These are phyloP conservation scores for Halcyon badia DNA, from an alignment of 2,797 vertebrate species.

Conservation along the genomic window DNA sequence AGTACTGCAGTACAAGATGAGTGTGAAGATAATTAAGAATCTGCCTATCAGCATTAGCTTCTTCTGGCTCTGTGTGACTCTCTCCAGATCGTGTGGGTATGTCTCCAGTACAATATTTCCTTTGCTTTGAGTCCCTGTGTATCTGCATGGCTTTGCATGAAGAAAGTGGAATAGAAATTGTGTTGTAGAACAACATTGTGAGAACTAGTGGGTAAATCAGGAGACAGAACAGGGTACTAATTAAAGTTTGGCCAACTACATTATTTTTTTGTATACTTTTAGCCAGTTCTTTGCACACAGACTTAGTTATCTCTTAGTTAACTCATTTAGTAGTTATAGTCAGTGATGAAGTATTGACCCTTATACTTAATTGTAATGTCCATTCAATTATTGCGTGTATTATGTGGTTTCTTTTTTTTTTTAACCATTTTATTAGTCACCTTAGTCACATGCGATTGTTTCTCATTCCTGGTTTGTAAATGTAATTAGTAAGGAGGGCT, in stretches of 20 bases:
- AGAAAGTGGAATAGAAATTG: neutral
- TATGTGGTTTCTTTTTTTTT: neutral
- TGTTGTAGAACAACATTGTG: neutral
- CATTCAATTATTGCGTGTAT: neutral
- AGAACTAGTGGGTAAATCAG: neutral
- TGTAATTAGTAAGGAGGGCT: neutral
- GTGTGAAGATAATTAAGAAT: neutral
- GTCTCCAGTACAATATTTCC: neutral
- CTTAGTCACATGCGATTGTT: neutral
- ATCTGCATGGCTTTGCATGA: neutral
- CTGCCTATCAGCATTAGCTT: rapidly evolving
- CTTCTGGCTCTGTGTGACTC: neutral
- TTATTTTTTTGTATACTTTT: neutral
- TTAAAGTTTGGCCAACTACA: neutral
- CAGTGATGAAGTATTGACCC: neutral
- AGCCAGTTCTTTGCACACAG: neutral
- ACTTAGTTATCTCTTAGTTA: neutral
- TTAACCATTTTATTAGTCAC: neutral
- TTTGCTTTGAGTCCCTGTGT: neutral
- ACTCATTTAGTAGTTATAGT: neutral
- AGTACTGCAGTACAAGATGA: neutral
- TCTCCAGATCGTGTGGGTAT: neutral
- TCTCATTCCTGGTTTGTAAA: neutral
- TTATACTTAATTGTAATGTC: neutral
- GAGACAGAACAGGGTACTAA: neutral